Evolutionary conservation across 2,888 invertebrate genomes (phyloP).

Genomic region (Myopa tessellatipennis): DNA sequence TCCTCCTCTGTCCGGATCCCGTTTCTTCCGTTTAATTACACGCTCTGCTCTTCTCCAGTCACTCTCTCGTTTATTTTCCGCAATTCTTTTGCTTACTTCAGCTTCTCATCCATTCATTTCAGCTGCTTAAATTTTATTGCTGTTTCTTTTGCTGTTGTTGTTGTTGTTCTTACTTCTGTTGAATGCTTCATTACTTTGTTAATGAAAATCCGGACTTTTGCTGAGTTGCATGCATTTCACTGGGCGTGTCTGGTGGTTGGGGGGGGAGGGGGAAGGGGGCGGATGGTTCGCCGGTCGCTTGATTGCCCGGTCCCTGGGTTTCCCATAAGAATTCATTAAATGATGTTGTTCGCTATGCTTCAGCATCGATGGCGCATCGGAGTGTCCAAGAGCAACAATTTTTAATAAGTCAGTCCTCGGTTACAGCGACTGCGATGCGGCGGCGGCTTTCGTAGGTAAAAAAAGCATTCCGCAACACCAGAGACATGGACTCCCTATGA

Average conservation of each 20-base stretch:
- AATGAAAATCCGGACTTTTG: background rate
- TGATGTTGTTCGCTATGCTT: background rate
- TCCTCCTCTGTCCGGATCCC: background rate
- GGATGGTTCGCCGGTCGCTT: too few species aligned
- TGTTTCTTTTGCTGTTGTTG: background rate
- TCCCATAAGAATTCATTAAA: background rate
- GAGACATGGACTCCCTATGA: too few species aligned
- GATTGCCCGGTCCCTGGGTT: too few species aligned
- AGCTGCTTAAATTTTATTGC: constrained; percentile 20
- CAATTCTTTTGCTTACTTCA: constrained; percentile 21
- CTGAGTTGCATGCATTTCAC: background rate
- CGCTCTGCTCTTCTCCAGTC: constrained; percentile 14
- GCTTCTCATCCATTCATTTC: constrained; percentile 4
- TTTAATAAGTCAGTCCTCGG: background rate
- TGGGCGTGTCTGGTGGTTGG: background rate
- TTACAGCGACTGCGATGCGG: background rate
- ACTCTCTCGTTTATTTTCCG: constrained; percentile 14
- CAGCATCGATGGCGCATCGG: background rate
- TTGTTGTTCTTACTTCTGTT: background rate
- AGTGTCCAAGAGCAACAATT: constrained; percentile 5
- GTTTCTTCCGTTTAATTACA: constrained; percentile 25
- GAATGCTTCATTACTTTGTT: constrained; percentile 14
- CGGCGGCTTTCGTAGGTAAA: too few species aligned
- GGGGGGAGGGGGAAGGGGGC: background rate
- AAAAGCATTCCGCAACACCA: too few species aligned